Base-by-base conservation (phyloP, 2,113 vertebrate species). In the Corythornis madagascariensis region DNA sequence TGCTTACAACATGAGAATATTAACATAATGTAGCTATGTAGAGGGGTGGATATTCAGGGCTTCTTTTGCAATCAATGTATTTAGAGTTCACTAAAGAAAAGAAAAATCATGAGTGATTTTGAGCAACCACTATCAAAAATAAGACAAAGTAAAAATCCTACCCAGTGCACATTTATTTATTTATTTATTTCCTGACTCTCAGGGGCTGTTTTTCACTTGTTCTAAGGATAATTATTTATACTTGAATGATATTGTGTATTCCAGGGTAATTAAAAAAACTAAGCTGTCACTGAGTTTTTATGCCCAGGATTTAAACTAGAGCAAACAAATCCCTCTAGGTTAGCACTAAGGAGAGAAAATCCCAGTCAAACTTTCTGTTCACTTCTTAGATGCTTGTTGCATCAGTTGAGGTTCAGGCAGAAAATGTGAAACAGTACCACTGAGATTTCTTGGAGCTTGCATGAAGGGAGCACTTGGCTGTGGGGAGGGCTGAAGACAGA, bases 1-100 rank as follows among this genome's bases (percentile, higher is more conserved):
- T 89, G 69, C 76, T 94, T 93, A 94, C 86, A 94, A 91, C 57
- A 31, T 47, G 74, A 80, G 84, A 86, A 83, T 92, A 72, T 90
- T 87, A 94, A 69, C 75, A 77, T 82, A 76, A 69, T 59, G 86
- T 85, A 84, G n/a, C 80, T 67, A 29, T 74, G 65, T 22, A 82
- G 24, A 92, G 65, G 50, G 35, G 31, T 59, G 48, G 85, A 52
- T 78, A 74, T 85, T 89, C 60, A 55, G 63, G 56, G 28, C 26
- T 50, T 90, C 57, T 83, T 83, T 86, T 92, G 71, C 16, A 94
- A 79, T 94, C 35, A 2, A 61, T 83, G 57, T 57, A 65, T 72
- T 76, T 81, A 85, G 43, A 40, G 61, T 85, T 69, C 42, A 40
- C 80, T 57, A 24, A 81, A 55, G 60, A 84, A 56, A 86, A 88